Base-by-base conservation (phyloP, 2,888 invertebrate species). In the Cyclophora punctaria region DNA sequence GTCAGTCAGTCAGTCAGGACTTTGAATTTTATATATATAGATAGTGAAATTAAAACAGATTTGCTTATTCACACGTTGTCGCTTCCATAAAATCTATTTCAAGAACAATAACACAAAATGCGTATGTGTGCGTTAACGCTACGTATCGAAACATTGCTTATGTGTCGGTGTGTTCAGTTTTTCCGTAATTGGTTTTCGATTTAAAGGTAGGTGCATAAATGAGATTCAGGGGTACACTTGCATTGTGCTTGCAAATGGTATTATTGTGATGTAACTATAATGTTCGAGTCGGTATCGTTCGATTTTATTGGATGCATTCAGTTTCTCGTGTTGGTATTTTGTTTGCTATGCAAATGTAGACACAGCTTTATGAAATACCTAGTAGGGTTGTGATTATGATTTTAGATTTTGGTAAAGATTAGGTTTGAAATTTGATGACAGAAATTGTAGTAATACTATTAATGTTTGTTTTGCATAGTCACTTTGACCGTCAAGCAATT, bases 131-230 rank as follows among this genome's bases (percentile, higher is more conserved):
- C 64, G 61, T 58, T n/a, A 4, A 60, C 64, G 56, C 58, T 61
- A 70, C 67, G 70, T 64, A 68, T 59, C 64, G 66, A 64, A 64
- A 76, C 73, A 68, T 67, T 70, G 70, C 67, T 62, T 64, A 48
- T 61, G 57, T 74, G 68, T 78, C 73, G 75, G 75, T 82, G 70
- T 78, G 73, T 81, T 62, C 67, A 79, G 78, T 80, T 85, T 85
- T 84, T 84, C 83, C 78, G 75, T 85, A 84, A 85, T 84, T 84
- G 84, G 82, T 83, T 85, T 85, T 84, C 83, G 82, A 80, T 80
- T 80, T 80, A 78, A 80, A 78, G 67, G 70, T 64, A 62, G 49
- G 48, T 53, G 52, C 64, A 61, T 68, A 66, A 63, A 66, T 63
- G 63, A 62, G 62, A 59, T 62, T 64, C 62, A 60, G 59, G 57